phyloP scores from a whole-genome alignment of 2,888 invertebrate genomes.

The Dryobotodes eremita region DNA sequence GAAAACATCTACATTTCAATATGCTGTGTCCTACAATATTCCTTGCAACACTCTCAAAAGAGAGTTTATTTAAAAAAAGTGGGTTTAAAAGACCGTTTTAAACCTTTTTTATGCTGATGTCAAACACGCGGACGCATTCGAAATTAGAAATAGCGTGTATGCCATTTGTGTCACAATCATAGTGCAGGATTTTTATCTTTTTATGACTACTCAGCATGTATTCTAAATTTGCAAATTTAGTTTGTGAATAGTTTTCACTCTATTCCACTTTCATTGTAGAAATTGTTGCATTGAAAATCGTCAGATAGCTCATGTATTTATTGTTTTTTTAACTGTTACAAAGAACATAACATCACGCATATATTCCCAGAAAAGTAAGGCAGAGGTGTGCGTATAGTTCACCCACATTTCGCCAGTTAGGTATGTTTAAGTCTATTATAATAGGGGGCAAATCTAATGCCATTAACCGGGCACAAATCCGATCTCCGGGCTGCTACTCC shows the following conservation, averaged over 20 bases:
- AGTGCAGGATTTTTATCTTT: constrained; percentile 52
- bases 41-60: constrained; percentile 13
- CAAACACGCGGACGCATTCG: constrained; percentile 59
- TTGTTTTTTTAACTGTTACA: too few species aligned
- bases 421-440: too few species aligned
- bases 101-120: constrained; percentile 63
- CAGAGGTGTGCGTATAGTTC: too few species aligned
- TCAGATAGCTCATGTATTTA: too few species aligned
- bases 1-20: neutral
- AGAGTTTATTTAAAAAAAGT: constrained; percentile 40
- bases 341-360: too few species aligned
- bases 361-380: too few species aligned
- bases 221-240: neutral
- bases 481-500: too few species aligned
- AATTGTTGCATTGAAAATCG: neutral
- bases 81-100: constrained; percentile 55
- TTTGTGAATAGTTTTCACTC: neutral
- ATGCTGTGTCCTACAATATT: neutral
- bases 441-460: too few species aligned
- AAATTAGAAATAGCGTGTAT: constrained; percentile 59
- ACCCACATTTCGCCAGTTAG: too few species aligned
- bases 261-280: neutral
- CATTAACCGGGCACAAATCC: too few species aligned
- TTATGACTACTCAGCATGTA: neutral
- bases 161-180: constrained; percentile 52